Evolutionary conservation across 1,140 invertebrate genomes (phyloP), one percentile per base, ranked within the genome.

Genomic region (Tigriopus japonicus): DNA sequence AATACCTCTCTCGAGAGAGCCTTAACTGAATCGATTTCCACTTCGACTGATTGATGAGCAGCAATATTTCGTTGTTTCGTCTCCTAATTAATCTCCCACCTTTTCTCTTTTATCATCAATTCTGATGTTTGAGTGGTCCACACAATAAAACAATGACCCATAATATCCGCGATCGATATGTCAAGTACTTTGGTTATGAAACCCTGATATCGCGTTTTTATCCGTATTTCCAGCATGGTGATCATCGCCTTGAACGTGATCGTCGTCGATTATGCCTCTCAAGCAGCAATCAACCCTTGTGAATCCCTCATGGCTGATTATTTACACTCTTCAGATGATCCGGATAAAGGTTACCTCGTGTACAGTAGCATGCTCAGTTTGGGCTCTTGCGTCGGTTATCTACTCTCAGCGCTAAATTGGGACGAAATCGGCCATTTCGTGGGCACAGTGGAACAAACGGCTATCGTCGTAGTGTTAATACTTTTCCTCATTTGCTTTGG

Each of bases 361-460:
- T 76, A 76, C 65, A 76, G 75, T 5, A 66, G 71, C 41, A 73
- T 75, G 71, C 65, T 75, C 1, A 75, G 72, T 61, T 56, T 74
- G 13, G 75, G 76, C 1, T 73, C 73, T 1, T 71, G 74, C 59
- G 52, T 76, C 17, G 76, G 76, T 1, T 77, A 76, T 64, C 65
- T 76, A 14, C 67, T 76, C 14, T 73, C 73, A 10, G 73, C 75
- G 24, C 63, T 76, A n/a, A 71, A 76, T 56, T 77, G 76, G 76
- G 51, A 63, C 19, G 56, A 52, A 2, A 43, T 62, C 15, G 66
- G 66, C 23, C 56, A 54, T 14, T 60, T 59, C 23, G 54, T 65
- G 40, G 62, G 61, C 28, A 64, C 58, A 3, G 64, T 66, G 63
- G 64, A 69, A 55, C 65, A 67, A 53, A 63, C 63, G 19, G 64